A percentile compares a stretch with the other conserved stretches of the same genome.
Evolutionary conservation across 2,888 invertebrate species (phyloP).

Genomic region (Petrolisthes cinctipes): DNA sequence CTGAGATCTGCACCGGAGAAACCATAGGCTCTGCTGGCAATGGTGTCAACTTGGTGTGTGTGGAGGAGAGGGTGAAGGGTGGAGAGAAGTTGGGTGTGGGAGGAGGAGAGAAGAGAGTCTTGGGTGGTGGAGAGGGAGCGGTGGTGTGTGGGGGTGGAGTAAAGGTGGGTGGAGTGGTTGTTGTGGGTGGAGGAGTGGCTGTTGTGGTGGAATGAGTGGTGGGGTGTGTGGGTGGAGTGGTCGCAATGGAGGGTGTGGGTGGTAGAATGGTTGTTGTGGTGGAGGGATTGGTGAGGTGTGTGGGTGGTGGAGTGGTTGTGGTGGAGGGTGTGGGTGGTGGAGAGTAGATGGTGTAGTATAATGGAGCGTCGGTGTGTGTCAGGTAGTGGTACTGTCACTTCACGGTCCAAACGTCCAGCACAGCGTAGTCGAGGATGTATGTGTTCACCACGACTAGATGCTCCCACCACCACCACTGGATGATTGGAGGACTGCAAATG

Average conservation of each 20-base stretch:
- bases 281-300: too few species aligned
- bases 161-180: too few species aligned
- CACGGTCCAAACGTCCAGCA: slow-evolving; percentile 38
- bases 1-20: slow-evolving; percentile 51
- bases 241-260: too few species aligned
- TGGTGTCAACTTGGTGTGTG: neutral
- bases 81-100: neutral
- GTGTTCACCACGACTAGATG: slow-evolving; percentile 25
- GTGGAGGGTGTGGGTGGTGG: slow-evolving; percentile 19
- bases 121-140: too few species aligned
- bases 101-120: too few species aligned
- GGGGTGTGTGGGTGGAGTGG: too few species aligned
- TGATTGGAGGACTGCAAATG: slow-evolving; percentile 22
- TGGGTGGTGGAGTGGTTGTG: neutral
- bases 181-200: too few species aligned
- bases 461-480: slow-evolving; percentile 39
- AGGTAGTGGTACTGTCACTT: slow-evolving; percentile 41
- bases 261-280: too few species aligned
- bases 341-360: slow-evolving; percentile 33
- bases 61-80: neutral
- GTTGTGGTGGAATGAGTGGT: too few species aligned
- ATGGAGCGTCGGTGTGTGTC: slow-evolving; percentile 25
- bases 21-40: slow-evolving; percentile 47
- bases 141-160: too few species aligned
- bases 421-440: slow-evolving; percentile 23